Base-by-base conservation (phyloP, 30 jellyfish, hydroid and myxozoan genomes). In the Chrysaora quinquecirrha region DNA sequence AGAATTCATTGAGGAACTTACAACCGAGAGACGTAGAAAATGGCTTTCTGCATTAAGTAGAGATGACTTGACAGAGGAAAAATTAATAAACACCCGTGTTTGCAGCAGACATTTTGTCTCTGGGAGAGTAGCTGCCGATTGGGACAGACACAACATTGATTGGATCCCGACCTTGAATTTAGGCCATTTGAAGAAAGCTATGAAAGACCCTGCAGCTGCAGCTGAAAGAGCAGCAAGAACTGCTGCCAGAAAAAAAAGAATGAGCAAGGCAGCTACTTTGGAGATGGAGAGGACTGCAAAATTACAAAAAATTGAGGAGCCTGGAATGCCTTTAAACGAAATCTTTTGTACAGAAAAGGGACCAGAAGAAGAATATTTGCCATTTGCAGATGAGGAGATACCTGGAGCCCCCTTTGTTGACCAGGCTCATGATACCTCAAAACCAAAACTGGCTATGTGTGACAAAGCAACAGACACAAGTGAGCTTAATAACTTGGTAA, bases 191-290 rank as follows among this genome's bases (percentile, higher is more conserved):
- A 69, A 69, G 28, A 27, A 2, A 2, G 19, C 63, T 3, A 12
- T 10, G 10, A 21, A 16, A 24, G 56, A 24, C 78, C 56, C 64
- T 7, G 18, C 7, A 24, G 21, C 54, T 20, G 19, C 62, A 16
- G 33, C 3, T 14, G 78, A 65, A 3, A 65, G 78, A 65, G 78
- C 78, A 14, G 29, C 78, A n/a, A 65, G 78, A 21, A 11, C 61
- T 3, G 19, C 3, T 12, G 81, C 16, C 7, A 69, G 81, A 35
- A 69, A 27, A 69, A 69, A 32, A 43, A 3, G 54, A 52, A 19
- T 7, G 20, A 19, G 11, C 10, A 22, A 64, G 2, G 50, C 11
- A 3, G 49, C 49, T 23, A 16, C 16, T 10, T 10, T 27, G 23
- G 72, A 58, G 49, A 52, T 52, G 24, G 7, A 52, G 68, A 38